phyloP scores from a whole-genome alignment of 2,113 vertebrate genomes.

The Gila orcuttii region DNA sequence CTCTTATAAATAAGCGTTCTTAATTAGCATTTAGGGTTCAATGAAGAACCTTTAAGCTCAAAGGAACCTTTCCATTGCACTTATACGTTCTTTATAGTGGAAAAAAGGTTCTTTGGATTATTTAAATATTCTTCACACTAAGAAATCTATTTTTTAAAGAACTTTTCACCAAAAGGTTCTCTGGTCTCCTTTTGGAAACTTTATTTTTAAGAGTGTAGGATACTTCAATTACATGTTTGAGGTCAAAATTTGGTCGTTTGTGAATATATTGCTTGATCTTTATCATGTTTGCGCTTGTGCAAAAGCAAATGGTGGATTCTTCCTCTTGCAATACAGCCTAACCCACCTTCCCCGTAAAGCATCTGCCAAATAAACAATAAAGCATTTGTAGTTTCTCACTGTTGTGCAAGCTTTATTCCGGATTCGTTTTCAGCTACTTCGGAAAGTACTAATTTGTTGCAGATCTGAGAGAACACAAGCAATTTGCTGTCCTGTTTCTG shows the following conservation, averaged over 20 bases:
- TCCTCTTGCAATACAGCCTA: not conserved
- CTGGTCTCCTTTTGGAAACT: not conserved
- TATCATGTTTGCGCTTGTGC: not conserved
- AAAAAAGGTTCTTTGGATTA: not conserved
- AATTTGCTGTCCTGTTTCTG: constrained; percentile 34
- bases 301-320: not conserved
- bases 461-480: constrained; percentile 52
- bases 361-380: not conserved
- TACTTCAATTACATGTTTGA: not conserved
- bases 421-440: not conserved
- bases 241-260: not conserved
- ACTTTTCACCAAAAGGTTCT: not conserved
- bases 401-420: constrained; percentile 46
- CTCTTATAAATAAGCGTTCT: not conserved
- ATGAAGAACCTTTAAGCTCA: not conserved
- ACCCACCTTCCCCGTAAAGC: not conserved
- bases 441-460: constrained; percentile 2
- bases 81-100: not conserved
- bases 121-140: not conserved
- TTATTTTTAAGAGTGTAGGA: not conserved
- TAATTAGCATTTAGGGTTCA: too few relatives aligned
- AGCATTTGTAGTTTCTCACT: not conserved
- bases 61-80: not conserved
- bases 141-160: not conserved
- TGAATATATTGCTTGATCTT: not conserved